These are phyloP conservation scores for Pachliopta kotzebuea DNA, from an alignment of 2,888 invertebrate species.

Conservation along the genomic window DNA sequence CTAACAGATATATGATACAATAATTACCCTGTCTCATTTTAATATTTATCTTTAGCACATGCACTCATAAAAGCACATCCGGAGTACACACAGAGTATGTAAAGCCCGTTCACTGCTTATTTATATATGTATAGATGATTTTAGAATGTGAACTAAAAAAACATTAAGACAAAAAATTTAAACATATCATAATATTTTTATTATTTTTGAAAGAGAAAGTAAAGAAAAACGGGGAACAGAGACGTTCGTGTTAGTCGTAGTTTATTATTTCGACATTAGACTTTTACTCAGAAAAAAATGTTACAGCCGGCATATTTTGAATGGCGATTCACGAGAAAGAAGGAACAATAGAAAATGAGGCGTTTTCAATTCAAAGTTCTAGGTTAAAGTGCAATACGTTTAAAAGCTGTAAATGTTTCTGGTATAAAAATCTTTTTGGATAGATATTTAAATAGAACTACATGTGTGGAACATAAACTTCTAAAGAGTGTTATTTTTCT, in stretches of 20 bases:
- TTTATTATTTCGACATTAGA: conserved; percentile 7
- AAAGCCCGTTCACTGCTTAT: too few species aligned
- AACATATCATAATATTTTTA: too few species aligned
- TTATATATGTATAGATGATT: too few species aligned
- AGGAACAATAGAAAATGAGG: conserved; percentile 16
- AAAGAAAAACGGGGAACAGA: neutral
- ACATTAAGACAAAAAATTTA: too few species aligned
- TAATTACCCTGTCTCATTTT: too few species aligned
- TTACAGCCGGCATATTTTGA: conserved; percentile 6
- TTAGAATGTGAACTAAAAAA: too few species aligned
- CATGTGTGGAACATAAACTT: neutral
- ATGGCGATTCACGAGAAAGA: conserved; percentile 7
- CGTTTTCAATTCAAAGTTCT: conserved; percentile 11
- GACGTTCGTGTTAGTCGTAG: neutral
- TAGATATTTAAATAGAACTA: neutral
- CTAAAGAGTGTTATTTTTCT: neutral
- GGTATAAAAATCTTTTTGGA: neutral
- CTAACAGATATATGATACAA: too few species aligned
- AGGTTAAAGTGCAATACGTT: conserved; percentile 15
- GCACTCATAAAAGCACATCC: too few species aligned
- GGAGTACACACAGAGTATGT: too few species aligned
- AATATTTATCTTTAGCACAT: too few species aligned
- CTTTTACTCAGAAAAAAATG: conserved; percentile 1
- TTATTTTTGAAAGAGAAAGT: neutral
- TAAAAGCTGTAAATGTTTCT: conserved; percentile 13